Base-by-base conservation (phyloP, 2,797 vertebrate species). In the Triplophysa bombifrons region DNA sequence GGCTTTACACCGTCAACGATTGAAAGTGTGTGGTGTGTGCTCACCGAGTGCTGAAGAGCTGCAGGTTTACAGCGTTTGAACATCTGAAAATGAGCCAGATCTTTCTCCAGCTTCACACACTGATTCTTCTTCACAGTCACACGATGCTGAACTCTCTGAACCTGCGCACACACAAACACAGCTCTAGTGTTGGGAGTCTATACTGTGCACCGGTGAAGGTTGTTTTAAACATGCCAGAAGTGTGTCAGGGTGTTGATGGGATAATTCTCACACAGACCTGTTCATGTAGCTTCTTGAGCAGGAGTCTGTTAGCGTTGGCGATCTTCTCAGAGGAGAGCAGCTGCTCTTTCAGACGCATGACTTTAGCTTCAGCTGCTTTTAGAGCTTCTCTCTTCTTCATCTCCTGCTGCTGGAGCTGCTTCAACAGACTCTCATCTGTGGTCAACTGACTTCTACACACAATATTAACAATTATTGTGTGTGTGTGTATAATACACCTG, bases 201-300 rank as follows among this genome's bases (percentile, higher is more conserved):
- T 13, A 48, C 11, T 2, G 11, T 48, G 46, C 46, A 48, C 3
- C 3, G 11, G 44, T 46, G 3, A 51, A 44, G 44, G 10, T 44
- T 44, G 44, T 44, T 10, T 2, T 44, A 44, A 10, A 44, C 44
- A 38, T 13, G 44, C 44, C 4, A 46, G 44, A 46, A 0, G 12
- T 10, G 9, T 51, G 14, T 51, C 14, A 51, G 50, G 16, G 4
- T 19, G 44, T 51, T 7, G 0, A 51, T 7, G 17, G 17, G 50
- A 51, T 51, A 19, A 72, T 9, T 20, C 6, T 13, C 19, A 58
- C 19, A 41, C 9, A 76, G 89, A 98, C 98, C 94, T 99, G 97
- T 84, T 99, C 97, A 85, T 96, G 96, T 80, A 98, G 93, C 84
- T 96, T 98, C 91, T 93, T 97, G 67, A 99, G 93, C 86, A 98